Evolutionary conservation across 2,113 vertebrate species (phyloP), one percentile per base, ranked within the genome.

Genomic region (Malurus cyaneus): DNA sequence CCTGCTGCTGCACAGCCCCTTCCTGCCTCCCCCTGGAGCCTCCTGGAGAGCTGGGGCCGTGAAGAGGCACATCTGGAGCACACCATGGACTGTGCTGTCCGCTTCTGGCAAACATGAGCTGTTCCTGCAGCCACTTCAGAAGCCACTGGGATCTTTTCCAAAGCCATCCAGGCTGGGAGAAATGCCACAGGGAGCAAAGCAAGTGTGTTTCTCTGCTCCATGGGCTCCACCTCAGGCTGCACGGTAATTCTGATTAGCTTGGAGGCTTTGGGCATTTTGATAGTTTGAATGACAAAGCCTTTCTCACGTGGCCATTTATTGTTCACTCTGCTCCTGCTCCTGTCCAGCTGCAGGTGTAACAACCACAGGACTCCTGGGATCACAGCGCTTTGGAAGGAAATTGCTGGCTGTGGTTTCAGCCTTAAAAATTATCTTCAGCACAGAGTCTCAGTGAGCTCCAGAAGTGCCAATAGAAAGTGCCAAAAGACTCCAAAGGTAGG

Each of bases 291-390:
- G 64, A 84, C 17, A 54, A 70, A 66, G 39, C 39, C 46, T 62
- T 61, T 59, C 54, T 34, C 57, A 41, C 0, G 0, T 6, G 44
- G 21, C 64, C 46, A 1, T 47, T 76, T 39, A 19, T 15, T 52
- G 60, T 18, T 91, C 81, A 14, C 71, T 76, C 62, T 49, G 32
- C 59, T 86, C 62, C 70, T 70, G 80, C 2, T 78, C 34, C 72
- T 24, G 34, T 65, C 53, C 84, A 79, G 90, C 79, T 79, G 54
- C 16, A 53, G 79, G 54, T 93, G 64, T 23, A 74, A 91, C 64
- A 70, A 46, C 50, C 12, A 3, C 8, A 18, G 31, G 5, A 6
- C 47, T 59, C 60, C 59, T 9, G 64, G 84, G 56, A 74, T 84
- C 39, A 32, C 3, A 15, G 41, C 24, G 79, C 41, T 89, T 70